Evolutionary conservation across 2,113 vertebrate genomes (phyloP).

Genomic region (Poeciliopsis occidentalis): DNA sequence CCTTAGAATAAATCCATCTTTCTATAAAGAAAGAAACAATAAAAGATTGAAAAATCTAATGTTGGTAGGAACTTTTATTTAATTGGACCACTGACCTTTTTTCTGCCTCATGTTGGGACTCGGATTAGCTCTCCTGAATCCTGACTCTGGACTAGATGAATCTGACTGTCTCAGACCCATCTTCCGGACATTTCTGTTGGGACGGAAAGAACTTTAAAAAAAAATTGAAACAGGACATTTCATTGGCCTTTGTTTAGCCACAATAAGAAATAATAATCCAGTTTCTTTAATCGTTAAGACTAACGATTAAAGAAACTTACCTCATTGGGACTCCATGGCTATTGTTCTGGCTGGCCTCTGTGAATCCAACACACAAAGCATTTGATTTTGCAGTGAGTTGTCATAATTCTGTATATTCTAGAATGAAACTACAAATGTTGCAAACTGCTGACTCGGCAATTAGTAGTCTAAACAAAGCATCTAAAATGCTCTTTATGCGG

Average conservation of each 20-base stretch:
- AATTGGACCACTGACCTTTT: conserved; percentile 80
- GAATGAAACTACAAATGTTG: neutral
- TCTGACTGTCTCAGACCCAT: conserved; percentile 82
- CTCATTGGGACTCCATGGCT: conserved; percentile 87
- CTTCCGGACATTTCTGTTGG: conserved; percentile 82
- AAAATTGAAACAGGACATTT: too few species aligned
- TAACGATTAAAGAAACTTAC: conserved; percentile 58
- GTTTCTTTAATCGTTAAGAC: too few species aligned
- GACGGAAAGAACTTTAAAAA: neutral
- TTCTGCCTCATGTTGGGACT: conserved; percentile 86
- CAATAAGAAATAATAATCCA: too few species aligned
- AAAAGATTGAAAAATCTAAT: too few species aligned
- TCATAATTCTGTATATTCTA: neutral
- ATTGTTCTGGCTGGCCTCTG: conserved; percentile 90
- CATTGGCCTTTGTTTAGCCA: too few species aligned
- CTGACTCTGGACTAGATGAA: conserved; percentile 84
- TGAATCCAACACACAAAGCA: conserved; percentile 46
- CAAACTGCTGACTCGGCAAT: too few species aligned
- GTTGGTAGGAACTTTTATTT: too few species aligned
- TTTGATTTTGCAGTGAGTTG: neutral
- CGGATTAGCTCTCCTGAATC: conserved; percentile 82
- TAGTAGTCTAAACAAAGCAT: too few species aligned
- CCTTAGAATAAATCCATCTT: too few species aligned
- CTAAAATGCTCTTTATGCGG: too few species aligned
- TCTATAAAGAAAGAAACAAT: too few species aligned